Base-by-base conservation (phyloP, 2,888 invertebrate genomes). In the Pyrgus malvae region DNA sequence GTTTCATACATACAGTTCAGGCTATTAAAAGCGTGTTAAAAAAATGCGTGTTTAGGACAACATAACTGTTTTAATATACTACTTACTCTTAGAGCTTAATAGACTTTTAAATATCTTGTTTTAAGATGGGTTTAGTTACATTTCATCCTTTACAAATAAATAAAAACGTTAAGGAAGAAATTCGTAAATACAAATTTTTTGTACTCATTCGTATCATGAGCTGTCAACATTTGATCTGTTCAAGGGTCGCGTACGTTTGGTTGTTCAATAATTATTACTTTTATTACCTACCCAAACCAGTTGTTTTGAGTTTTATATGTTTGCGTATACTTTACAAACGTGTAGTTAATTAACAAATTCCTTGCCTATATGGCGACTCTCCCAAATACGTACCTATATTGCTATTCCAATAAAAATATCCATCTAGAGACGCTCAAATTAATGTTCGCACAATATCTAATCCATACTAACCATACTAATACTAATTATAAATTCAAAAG, bases 271-370 rank as follows among this genome's bases (percentile, higher is more conserved):
- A 76, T 70, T 53, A 66, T 60, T 62, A 56, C 70, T 66, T 69
- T 70, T 53, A 66, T 60, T 62, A 56, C 70, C 66, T 69, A 69
- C 61, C 56, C 53, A 70, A 75, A 71, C 74, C 70, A 71, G 72
- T 74, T 70, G 53, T 55, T 46, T 54, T 51, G 61, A 69, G 65
- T 68, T 70, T 65, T 58, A 50, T 33, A 70, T 63, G 60, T 68
- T 68, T 55, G 55, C 69, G 67, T 69, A 65, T 66, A 67, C 64
- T 62, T 67, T 58, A 37, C 51, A 40, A 57, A 57, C 54, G 46
- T 35, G 48, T 55, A 41, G 45, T 48, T 41, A 42, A 42, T 58
- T 51, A 51, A 44, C 35, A 16, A 51, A 23, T 25, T 51, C 35
- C 44, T 51, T 51, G 35, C 44, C 51, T 41, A 23, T 41, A 50